These are phyloP conservation scores for Chrysemys picta DNA, from an alignment of 2,113 vertebrate genomes.

Conservation along the genomic window DNA sequence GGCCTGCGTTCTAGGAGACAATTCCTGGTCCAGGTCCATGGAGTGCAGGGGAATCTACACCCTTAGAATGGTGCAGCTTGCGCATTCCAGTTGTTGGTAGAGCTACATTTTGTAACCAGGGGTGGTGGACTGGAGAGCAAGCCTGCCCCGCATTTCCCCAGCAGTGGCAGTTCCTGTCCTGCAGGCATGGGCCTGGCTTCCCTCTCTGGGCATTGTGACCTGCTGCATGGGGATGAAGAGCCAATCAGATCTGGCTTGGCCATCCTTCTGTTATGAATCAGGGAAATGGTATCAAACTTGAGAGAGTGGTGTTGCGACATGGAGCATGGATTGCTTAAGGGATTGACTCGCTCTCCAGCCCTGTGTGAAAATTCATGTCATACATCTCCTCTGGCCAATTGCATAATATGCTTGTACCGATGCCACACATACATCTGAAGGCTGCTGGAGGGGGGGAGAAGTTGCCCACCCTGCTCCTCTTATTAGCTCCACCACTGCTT, in stretches of 20 bases:
- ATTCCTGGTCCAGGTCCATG: not conserved
- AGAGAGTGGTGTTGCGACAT: not conserved
- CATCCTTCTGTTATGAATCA: not conserved
- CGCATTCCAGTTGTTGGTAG: not conserved
- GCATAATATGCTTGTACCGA: not conserved
- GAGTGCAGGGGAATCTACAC: fast-evolving
- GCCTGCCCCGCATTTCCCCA: not conserved
- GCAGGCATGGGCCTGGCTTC: not conserved
- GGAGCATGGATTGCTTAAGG: not conserved
- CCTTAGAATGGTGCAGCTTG: not conserved
- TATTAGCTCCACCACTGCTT: not conserved
- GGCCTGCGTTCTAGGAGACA: not conserved
- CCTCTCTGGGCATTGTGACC: not conserved
- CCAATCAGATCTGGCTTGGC: not conserved
- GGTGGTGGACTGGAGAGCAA: not conserved
- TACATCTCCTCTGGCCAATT: not conserved
- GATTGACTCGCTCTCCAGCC: not conserved
- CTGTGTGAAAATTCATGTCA: not conserved
- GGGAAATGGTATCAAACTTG: not conserved
- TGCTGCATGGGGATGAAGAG: not conserved
- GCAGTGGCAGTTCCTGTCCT: not conserved
- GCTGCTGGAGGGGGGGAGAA: not conserved
- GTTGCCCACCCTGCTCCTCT: not conserved
- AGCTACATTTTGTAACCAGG: not conserved
- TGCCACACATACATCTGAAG: not conserved